Percentiles rank a stretch among this genome's conserved stretches.
Evolutionary conservation across 2,888 invertebrate genomes (phyloP).

Genomic region (Ormyrus thymus): DNA sequence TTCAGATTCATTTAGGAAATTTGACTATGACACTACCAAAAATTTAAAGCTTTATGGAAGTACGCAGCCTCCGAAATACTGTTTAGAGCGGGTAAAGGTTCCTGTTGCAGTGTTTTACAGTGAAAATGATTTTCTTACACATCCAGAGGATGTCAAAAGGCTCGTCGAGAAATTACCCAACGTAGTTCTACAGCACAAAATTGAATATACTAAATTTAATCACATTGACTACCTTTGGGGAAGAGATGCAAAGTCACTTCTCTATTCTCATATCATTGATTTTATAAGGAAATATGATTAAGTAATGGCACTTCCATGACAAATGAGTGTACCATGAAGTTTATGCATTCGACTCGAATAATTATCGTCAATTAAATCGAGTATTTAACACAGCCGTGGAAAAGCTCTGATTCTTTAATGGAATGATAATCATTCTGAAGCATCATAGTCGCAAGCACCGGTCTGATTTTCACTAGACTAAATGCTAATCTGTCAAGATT

Average conservation of each 20-base stretch:
- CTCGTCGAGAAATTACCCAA: constrained; percentile 68
- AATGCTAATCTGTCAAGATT: constrained; percentile 50
- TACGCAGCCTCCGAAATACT: constrained; percentile 78
- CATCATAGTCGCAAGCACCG: constrained; percentile 4
- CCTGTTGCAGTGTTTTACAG: constrained; percentile 80
- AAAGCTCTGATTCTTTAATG: constrained; percentile 6
- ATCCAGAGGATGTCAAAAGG: constrained; percentile 68
- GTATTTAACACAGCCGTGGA: constrained; percentile 34
- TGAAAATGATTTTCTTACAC: constrained; percentile 80
- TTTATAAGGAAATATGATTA: constrained; percentile 49
- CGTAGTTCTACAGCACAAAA: constrained; percentile 65
- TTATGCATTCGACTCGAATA: constrained; percentile 27
- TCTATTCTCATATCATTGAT: constrained; percentile 65
- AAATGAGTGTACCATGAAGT: constrained; percentile 36
- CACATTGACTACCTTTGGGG: constrained; percentile 73
- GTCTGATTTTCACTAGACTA: constrained; percentile 42
- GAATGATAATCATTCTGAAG: constrained; percentile 36
- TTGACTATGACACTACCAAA: constrained; percentile 77
- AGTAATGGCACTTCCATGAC: constrained; percentile 40
- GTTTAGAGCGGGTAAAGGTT: constrained; percentile 78
- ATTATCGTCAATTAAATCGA: constrained; percentile 44
- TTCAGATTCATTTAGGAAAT: constrained; percentile 79
- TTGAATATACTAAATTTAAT: constrained; percentile 69
- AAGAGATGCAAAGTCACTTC: constrained; percentile 66
- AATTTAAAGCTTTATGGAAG: constrained; percentile 76